Percentiles rank a stretch among this genome's conserved stretches.
Conservation (phyloP, 2,113 vertebrate species). For the Pongo abelii region DNA sequence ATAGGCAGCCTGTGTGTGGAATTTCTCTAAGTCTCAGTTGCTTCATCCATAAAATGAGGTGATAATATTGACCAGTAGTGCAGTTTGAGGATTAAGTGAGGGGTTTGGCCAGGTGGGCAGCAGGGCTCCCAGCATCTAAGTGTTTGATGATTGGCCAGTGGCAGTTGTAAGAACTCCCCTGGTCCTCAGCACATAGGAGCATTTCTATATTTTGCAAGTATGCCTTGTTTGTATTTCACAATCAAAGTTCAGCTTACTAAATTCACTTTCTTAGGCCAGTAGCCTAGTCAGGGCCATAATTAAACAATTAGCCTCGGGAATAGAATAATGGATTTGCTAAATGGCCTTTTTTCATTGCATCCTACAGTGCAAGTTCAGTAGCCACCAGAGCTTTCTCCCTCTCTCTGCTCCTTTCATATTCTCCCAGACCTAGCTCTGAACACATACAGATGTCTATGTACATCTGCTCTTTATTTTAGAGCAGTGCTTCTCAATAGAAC, state of each 20-base stretch:
- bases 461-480: not conserved
- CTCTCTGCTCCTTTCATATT: not conserved
- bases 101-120: not conserved
- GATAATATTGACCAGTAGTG: accelerated
- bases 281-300: not conserved
- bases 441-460: not conserved
- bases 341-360: not conserved
- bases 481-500: not conserved
- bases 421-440: not conserved
- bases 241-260: not conserved
- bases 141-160: accelerated
- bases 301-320: not conserved
- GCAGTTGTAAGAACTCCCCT: not conserved
- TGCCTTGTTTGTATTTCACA: conserved; percentile 13
- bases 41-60: not conserved
- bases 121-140: not conserved
- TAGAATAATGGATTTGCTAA: not conserved
- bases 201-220: not conserved
- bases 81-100: not conserved
- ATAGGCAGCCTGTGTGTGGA: not conserved
- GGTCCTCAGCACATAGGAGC: not conserved
- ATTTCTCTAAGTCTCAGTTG: not conserved
- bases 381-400: not conserved
- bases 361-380: not conserved
- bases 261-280: not conserved